Evolutionary conservation across 2,113 vertebrate genomes (phyloP).

Genomic region (Neotoma lepida): DNA sequence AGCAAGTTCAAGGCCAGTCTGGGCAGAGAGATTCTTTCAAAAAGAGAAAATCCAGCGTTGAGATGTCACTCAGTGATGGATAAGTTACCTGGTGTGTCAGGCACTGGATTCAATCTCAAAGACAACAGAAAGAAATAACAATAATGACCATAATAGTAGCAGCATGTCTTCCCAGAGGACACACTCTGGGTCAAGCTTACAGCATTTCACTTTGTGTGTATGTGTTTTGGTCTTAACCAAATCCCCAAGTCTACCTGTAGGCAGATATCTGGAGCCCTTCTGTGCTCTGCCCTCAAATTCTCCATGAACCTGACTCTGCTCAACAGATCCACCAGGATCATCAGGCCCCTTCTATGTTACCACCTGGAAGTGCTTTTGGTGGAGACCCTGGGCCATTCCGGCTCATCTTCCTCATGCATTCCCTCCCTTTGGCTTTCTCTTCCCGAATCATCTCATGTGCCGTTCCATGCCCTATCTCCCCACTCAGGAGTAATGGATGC

Average conservation of each 20-base stretch:
- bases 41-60: background rate
- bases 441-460: background rate
- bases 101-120: background rate
- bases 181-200: fast-evolving
- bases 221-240: background rate
- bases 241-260: no score
- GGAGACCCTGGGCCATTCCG: no score
- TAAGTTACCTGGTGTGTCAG: background rate
- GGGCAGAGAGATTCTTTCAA: background rate
- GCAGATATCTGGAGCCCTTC: no score
- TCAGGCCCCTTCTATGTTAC: background rate
- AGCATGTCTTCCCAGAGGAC: background rate
- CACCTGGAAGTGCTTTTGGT: background rate
- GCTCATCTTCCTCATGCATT: no score
- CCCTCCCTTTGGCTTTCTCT: no score
- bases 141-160: no score
- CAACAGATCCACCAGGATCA: background rate
- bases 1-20: background rate
- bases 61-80: background rate
- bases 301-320: background rate
- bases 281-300: background rate
- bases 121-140: background rate
- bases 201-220: fast-evolving
- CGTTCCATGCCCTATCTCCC: background rate
- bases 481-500: background rate